Evolutionary conservation across 1,140 invertebrate species (phyloP).

Genomic region (Drosophila grimshawi): DNA sequence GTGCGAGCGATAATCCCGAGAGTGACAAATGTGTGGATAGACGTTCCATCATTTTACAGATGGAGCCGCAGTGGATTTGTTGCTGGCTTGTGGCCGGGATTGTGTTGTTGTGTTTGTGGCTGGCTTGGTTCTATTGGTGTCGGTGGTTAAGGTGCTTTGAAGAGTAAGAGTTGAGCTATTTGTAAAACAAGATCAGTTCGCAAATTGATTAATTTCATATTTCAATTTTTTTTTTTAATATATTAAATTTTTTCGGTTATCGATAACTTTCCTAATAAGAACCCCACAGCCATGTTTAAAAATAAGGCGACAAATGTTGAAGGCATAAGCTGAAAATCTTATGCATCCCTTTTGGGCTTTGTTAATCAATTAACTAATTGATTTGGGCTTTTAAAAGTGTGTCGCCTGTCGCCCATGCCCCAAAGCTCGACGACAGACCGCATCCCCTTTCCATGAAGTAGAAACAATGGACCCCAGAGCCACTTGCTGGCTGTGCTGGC

Average conservation of each 20-base stretch:
- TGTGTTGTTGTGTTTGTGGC: conserved; percentile 7
- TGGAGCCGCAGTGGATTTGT: conserved; percentile 41
- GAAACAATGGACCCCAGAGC: conserved; percentile 56
- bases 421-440: conserved; percentile 15
- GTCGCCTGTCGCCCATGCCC: conserved; percentile 55
- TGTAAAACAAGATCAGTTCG: neutral
- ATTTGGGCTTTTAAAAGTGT: conserved; percentile 75
- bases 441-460: neutral
- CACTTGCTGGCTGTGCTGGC: conserved; percentile 63
- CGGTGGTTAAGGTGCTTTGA: conserved; percentile 37
- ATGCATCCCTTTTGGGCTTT: conserved; percentile 45
- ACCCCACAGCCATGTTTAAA: neutral
- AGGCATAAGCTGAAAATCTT: neutral
- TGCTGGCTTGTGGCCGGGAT: conserved; percentile 26
- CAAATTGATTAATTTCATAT: neutral
- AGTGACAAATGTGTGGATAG: conserved; percentile 83
- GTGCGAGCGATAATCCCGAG: conserved; percentile 83
- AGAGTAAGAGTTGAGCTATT: conserved; percentile 28
- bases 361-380: conserved; percentile 81
- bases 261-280: neutral
- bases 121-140: conserved; percentile 23
- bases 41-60: conserved; percentile 84
- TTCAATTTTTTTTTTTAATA: too few relatives aligned
- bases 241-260: neutral
- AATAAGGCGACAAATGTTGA: neutral